These are phyloP conservation scores for Drosophila pseudoobscura DNA, from an alignment of 1,140 invertebrate genomes.

Conservation along the genomic window DNA sequence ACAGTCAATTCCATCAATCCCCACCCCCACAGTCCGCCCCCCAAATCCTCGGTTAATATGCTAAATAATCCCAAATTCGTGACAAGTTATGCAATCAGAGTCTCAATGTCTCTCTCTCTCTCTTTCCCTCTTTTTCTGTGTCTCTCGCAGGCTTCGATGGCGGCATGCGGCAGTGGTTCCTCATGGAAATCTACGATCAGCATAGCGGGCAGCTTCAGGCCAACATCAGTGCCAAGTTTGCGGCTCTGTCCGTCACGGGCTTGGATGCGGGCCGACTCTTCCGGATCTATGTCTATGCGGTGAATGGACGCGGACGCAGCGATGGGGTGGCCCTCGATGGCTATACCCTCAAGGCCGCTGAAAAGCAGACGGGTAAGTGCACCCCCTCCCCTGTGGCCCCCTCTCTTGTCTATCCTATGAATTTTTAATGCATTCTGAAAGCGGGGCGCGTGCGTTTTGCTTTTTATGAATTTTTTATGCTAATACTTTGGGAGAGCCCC, in stretches of 20 bases:
- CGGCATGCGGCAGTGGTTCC: conserved; percentile 88
- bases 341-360: conserved; percentile 89
- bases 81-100: conserved; percentile 40
- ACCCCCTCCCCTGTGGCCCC: not conserved
- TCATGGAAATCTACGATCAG: conserved; percentile 89
- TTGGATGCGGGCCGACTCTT: conserved; percentile 88
- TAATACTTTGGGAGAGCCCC: conserved; percentile 31
- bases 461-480: conserved; percentile 67
- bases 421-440: conserved; percentile 49
- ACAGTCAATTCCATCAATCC: conserved; percentile 22
- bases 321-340: conserved; percentile 86
- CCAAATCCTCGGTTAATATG: conserved; percentile 28
- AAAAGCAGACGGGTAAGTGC: conserved; percentile 91
- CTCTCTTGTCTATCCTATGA: conserved; percentile 29
- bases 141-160: conserved; percentile 88
- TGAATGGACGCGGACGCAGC: conserved; percentile 87
- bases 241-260: conserved; percentile 88
- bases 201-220: conserved; percentile 86
- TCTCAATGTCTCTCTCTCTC: not conserved
- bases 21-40: not conserved
- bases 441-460: conserved; percentile 24
- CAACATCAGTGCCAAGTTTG: conserved; percentile 88
- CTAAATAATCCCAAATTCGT: conserved; percentile 43
- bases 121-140: not conserved
- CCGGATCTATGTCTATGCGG: conserved; percentile 87